Base-by-base conservation (phyloP, 2,113 vertebrate genomes). In the Limnothrissa miodon region DNA sequence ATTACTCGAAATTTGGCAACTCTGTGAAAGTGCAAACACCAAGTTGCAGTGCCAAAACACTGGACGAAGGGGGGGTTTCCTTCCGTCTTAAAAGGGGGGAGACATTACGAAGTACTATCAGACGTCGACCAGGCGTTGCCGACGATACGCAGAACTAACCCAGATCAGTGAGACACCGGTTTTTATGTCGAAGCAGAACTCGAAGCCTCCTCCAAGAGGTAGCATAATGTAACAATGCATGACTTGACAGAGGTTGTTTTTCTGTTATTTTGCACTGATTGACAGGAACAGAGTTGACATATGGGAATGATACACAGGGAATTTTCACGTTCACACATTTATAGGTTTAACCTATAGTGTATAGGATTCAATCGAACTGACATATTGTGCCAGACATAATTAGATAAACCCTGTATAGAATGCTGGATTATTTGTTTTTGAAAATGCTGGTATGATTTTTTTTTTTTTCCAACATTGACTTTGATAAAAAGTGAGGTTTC, bases 1-100 rank as follows among this genome's bases (percentile, higher is more conserved):
- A 99, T 91, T 99, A 99, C 90, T 99, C 97, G 10, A 99, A 99
- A 83, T 99, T 99, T 82, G 98, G 98, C 11, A 98, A 99, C 91
- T 98, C 97, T 0, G 80, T 96, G 25, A 97, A 93, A 87, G 96
- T 98, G 36, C 94, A 95, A 84, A 99, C 97, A 0, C 98, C 98
- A 0, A 91, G 89, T 4, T 97, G 97, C 92, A 97, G 97, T 1
- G 97, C 98, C 70, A 92, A 92, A 88, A 93, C 93, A 45, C 93
- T 99, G 83, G 96, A 97, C 1, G 94, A 96, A 70, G 92, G 93
- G 13, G 94, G 90, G 1, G 96, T 74, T 29, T 74, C 66, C 13
- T 5, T 17, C 4, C 66, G 66, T 0, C 66, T 74, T 11, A 36
- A 36, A 74, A 33, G 66, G 66, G 66, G 13, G 11, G 66, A 33